These are phyloP conservation scores for Julus scanicus DNA, from an alignment of 2,888 invertebrate genomes.

Conservation along the genomic window DNA sequence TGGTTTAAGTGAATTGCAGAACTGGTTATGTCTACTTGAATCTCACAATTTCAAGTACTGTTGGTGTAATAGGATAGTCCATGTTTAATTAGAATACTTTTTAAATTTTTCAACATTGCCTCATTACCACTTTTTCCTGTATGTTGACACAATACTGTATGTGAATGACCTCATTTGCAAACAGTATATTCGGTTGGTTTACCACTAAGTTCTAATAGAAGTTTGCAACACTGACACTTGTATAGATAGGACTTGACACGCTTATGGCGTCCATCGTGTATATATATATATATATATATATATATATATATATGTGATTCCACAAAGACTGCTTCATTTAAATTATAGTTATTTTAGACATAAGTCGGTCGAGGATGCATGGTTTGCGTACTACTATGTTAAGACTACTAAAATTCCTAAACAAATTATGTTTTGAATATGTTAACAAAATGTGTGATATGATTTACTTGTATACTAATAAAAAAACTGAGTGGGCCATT, in stretches of 20 bases:
- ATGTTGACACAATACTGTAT: background rate
- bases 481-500: no score
- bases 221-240: background rate
- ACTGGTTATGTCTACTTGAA: background rate
- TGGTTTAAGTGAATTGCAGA: background rate
- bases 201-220: background rate
- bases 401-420: background rate
- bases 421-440: background rate
- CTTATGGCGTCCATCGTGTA: background rate
- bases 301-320: no score
- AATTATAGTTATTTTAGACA: background rate
- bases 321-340: background rate
- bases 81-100: background rate
- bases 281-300: no score
- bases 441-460: background rate
- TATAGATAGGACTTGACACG: no score
- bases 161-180: background rate
- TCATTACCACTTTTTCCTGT: background rate
- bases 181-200: background rate
- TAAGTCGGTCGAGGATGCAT: background rate
- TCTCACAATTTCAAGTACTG: background rate
- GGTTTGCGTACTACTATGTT: background rate
- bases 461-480: background rate
- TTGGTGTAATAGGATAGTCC: background rate
- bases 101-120: background rate